Evolutionary conservation across 2,888 invertebrate species (phyloP).

Genomic region (Drosophila merina): DNA sequence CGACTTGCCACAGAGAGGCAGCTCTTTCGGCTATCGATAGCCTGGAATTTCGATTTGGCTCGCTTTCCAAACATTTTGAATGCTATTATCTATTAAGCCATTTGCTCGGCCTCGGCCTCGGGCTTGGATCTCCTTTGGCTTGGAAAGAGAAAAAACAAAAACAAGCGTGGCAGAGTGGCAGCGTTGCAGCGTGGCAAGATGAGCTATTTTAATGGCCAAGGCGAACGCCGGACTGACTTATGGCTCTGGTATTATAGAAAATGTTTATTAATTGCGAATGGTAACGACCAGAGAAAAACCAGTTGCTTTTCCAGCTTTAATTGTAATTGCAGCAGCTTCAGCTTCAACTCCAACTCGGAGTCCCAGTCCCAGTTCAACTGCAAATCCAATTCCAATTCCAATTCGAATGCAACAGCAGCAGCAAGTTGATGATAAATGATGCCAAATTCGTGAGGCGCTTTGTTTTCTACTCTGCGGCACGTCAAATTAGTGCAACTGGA

Average conservation of each 20-base stretch:
- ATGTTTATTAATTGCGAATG: slow-evolving; percentile 67
- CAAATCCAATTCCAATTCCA: slow-evolving; percentile 38
- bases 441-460: slow-evolving; percentile 74
- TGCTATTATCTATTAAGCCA: slow-evolving; percentile 59
- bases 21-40: slow-evolving; percentile 18
- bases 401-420: slow-evolving; percentile 1
- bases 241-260: slow-evolving; percentile 44
- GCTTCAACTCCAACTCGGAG: slow-evolving; percentile 11
- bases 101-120: slow-evolving; percentile 35
- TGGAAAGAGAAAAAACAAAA: not conserved
- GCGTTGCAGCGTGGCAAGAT: slow-evolving; percentile 64
- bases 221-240: slow-evolving; percentile 49
- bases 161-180: slow-evolving; percentile 14
- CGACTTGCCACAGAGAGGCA: not conserved
- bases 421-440: slow-evolving; percentile 74
- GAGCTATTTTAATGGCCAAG: slow-evolving; percentile 66
- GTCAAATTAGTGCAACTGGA: slow-evolving; percentile 66
- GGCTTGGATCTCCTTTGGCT: not conserved
- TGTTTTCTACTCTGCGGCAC: slow-evolving; percentile 53
- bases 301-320: slow-evolving; percentile 64
- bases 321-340: slow-evolving; percentile 66
- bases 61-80: slow-evolving; percentile 40
- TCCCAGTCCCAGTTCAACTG: slow-evolving; percentile 20
- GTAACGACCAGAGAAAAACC: slow-evolving; percentile 59
- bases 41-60: slow-evolving; percentile 13